Evolutionary conservation across 2,888 invertebrate genomes (phyloP), one percentile per base, ranked within the genome.

Genomic region (Chydorus sphaericus): DNA sequence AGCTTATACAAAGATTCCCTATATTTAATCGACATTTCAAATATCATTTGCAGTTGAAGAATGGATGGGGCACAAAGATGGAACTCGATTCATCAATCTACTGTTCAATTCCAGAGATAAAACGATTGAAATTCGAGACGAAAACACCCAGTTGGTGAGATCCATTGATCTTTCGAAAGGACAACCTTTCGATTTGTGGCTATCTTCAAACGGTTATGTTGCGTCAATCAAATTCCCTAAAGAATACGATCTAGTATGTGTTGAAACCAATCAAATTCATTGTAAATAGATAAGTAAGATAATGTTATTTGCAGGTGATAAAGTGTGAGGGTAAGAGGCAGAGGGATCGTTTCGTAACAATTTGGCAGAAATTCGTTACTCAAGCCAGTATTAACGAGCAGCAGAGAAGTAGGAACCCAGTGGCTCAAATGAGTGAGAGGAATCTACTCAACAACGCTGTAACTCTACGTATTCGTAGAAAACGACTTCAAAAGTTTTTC

Each of bases 221-320:
- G 28, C 73, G 2, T 61, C 75, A 49, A 59, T 78, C 33, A 69
- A 71, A 59, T 68, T 72, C 30, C 64, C 66, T 14, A 70, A 73
- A 59, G 75, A 75, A 61, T 76, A 77, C 61, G 77, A 78, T 66
- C 65, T 77, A 66, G 75, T 75, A 65, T 61, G 66, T 60, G 4
- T 31, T 36, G 51, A 23, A 16, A 20, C 10, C n/a, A 11, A 48
- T 30, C 26, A 55, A 33, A 14, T 56, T 48, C 52, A 48, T n/a
- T 11, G n/a, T n/a, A 10, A 33, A 33, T 33, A 11, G 10, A 33
- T n/a, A 10, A 33, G n/a, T 33, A 33, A 33, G 14, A 33, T n/a
- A n/a, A n/a, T n/a, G n/a, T n/a, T n/a, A n/a, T n/a, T 8, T 39
- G n/a, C 8, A 74, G 71, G 68, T 73, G 6, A 61, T 77, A 20